Base-by-base conservation (phyloP, 92 coral and sea anemone genomes). In the Pocillopora meandrina region DNA sequence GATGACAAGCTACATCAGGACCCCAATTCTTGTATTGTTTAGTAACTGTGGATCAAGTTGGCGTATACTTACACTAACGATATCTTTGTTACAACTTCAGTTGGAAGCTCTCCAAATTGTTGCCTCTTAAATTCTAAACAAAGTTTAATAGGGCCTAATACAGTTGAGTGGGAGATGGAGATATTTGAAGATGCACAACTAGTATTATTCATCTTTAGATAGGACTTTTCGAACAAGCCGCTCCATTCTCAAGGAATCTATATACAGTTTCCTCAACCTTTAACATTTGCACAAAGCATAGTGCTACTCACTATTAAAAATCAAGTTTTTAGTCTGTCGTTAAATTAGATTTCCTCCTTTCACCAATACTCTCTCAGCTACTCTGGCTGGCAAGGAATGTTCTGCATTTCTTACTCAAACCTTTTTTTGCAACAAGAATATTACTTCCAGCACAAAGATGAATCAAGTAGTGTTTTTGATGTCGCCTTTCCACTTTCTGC, bases 71-170 rank as follows among this genome's bases (percentile, higher is more conserved):
- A 26, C 26, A 26, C 26, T 26, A 26, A 26, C 26, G 61, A 86
- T 79, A 86, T 78, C 84, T 61, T 85, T 36, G 73, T 71, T 74
- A 85, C 72, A 74, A 85, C 73, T 78, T 85, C 78, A 56, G 89
- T 63, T 67, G 82, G 84, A 49, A 72, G 77, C 77, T 72, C 62
- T 59, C 55, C 21, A 20, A 72, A 72, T 52, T 72, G 62, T 59
- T 33, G 62, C 61, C 77, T 72, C 12, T 72, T 72, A 35, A 61
- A 72, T 47, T 72, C 77, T 72, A 72, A 72, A 68, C 72, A 68
- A 26, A 26, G 26, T 26, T 26, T 26, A 0, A 26, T 26, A 26
- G 26, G 26, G 26, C 26, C 26, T 26, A 68, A 68, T 68, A 21
- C 1, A 68, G 23, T 21, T 7, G 33, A 47, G 36, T 47, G 23